Evolutionary conservation across 1,140 invertebrate species (phyloP), one percentile per base, ranked within the genome.

Genomic region (Formica exsecta): DNA sequence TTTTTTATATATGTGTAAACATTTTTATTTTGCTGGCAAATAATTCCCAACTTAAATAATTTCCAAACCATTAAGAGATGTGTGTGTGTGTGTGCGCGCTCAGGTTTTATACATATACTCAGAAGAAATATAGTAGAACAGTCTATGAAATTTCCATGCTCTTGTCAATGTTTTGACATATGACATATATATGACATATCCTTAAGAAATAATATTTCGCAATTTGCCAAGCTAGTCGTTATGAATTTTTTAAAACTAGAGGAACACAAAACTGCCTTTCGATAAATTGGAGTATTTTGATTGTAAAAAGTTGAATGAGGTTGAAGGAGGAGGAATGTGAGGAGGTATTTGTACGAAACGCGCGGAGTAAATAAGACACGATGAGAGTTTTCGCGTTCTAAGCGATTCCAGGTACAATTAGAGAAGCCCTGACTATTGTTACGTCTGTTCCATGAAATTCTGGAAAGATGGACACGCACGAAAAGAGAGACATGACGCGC

Each of bases 391-490:
- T 87, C 86, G 83, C 80, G 75, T 76, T 90, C 79, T 85, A 66
- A 90, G 41, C 59, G 86, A 80, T 91, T 91, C 89, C 87, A 90
- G 87, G 89, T 91, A 90, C 85, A 87, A 91, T 91, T 91, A 91
- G 70, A 70, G 41, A 57, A 83, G 48, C 64, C 74, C 76, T 61
- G 74, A 59, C 85, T 90, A 88, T 77, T 87, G 85, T 90, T 86
- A 86, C 64, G 57, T 64, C 32, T n/a, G 48, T 89, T 90, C 85
- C 73, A 66, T 80, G 89, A 89, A 89, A 87, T 83, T 29, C 73
- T 29, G 70, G 32, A 48, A 76, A 89, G 59, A 87, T 81, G 75
- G 64, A 59, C 57, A 75, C 54, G 75, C 77, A 89, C 66, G 62
- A 38, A 13, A 22, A 13, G n/a, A 66, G 44, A 38, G 19, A 68